These are phyloP conservation scores for Saccopteryx leptura DNA, from an alignment of 2,113 vertebrate genomes.

Conservation along the genomic window DNA sequence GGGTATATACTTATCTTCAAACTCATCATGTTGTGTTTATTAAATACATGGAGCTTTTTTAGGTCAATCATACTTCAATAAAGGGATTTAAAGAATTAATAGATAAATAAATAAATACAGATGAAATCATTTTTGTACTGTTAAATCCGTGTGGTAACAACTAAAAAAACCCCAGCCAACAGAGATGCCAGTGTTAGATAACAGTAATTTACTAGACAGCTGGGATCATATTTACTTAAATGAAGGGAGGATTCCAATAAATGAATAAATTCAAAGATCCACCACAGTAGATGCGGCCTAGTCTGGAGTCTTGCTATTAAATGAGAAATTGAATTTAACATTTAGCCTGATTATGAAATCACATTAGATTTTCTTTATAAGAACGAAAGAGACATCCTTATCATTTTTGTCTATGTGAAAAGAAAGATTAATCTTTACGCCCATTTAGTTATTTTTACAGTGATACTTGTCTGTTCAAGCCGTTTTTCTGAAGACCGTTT, in stretches of 20 bases:
- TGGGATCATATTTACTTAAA: conserved; percentile 70
- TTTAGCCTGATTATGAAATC: conserved; percentile 69
- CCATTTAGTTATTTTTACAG: conserved; percentile 85
- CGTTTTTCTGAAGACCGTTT: conserved; percentile 86
- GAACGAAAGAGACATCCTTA: conserved; percentile 70
- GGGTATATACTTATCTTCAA: neutral
- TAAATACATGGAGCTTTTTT: neutral
- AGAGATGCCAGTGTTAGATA: conserved; percentile 68
- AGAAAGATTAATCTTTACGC: conserved; percentile 81
- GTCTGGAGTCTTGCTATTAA: conserved; percentile 58
- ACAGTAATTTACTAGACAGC: conserved; percentile 68
- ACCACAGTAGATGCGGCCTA: conserved; percentile 49
- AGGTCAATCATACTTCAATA: neutral
- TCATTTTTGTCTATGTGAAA: conserved; percentile 74
- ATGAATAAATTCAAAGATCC: conserved; percentile 77
- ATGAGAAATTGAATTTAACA: conserved; percentile 55
- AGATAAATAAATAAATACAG: neutral
- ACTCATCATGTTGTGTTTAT: neutral
- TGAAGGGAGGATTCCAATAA: conserved; percentile 78
- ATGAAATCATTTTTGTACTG: conserved; percentile 48
- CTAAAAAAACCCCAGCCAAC: conserved; percentile 25
- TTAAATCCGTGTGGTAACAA: neutral
- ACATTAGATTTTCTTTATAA: conserved; percentile 66
- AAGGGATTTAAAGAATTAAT: neutral
- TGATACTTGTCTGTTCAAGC: conserved; percentile 80